Evolutionary conservation across 1,140 invertebrate genomes (phyloP).

Genomic region (Trissolcus basalis): DNA sequence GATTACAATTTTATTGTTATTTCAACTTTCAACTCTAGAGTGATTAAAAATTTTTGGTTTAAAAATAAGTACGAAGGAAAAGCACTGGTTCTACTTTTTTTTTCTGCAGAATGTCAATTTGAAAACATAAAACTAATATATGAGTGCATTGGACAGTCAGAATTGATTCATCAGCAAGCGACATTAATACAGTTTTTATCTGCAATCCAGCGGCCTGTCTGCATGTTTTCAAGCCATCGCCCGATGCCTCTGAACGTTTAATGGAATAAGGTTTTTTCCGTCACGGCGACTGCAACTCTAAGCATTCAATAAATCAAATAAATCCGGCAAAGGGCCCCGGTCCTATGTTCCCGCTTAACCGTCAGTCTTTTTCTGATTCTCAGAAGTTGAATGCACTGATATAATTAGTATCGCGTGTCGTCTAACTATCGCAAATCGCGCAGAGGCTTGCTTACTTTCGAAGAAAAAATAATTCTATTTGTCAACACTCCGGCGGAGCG

Average conservation of each 20-base stretch:
- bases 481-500: neutral
- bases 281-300: constrained; percentile 26
- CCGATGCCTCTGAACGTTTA: constrained; percentile 56
- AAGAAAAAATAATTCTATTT: constrained; percentile 23
- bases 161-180: constrained; percentile 66
- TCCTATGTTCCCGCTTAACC: constrained; percentile 16
- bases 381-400: constrained; percentile 65
- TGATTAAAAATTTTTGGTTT: too few species aligned
- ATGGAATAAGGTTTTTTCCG: constrained; percentile 71
- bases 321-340: constrained; percentile 45
- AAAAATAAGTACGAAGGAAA: too few species aligned
- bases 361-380: constrained; percentile 59
- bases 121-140: neutral
- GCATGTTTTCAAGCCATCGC: constrained; percentile 46
- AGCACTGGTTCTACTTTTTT: neutral
- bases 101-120: neutral
- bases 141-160: neutral
- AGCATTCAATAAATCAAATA: constrained; percentile 66
- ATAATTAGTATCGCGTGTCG: constrained; percentile 69
- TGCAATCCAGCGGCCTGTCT: constrained; percentile 64
- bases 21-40: too few species aligned
- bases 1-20: too few species aligned
- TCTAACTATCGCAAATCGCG: constrained; percentile 36
- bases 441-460: constrained; percentile 27
- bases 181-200: constrained; percentile 63